Evolutionary conservation across 2,888 invertebrate genomes (phyloP), one percentile per base, ranked within the genome.

Genomic region (Drosophila setosimentum): DNA sequence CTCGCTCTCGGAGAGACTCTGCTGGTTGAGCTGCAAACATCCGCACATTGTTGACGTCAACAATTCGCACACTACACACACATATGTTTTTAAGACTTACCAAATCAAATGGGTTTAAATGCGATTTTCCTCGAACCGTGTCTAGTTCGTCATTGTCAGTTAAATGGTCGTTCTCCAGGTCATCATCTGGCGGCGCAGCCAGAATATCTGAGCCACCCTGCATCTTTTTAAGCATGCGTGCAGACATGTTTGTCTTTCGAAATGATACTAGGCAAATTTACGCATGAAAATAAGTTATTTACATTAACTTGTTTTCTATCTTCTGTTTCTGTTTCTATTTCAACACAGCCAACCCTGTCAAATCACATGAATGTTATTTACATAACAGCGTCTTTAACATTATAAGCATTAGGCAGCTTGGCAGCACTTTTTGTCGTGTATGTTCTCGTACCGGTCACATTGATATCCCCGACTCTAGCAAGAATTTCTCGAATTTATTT

Each of bases 71-170:
- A 30, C 13, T 40, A 16, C 11, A 57, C n/a, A 59, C n/a, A 57
- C 35, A 30, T 35, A 37, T 32, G 37, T 29, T 40, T 45, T 16
- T 8, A 24, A 29, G 51, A 93, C 94, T 93, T 94, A 96, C 96
- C 95, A 96, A 93, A 93, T 96, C 95, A 86, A 96, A 96, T 81
- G 95, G 94, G 93, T 96, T 96, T 66, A 95, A 94, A 88, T 96
- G 94, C 85, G 95, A 95, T 80, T 94, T 94, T 82, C 94, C 94
- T 69, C 94, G 94, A 72, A 94, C 93, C 54, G 94, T 93, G 83
- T 95, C 95, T 83, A 94, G 76, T 45, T 91, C 94, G 64, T 94
- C 95, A 30, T 92, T 91, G 60, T 92, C 94, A 45, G 94, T 94
- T 85, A 95, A 95, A 86, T 94, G 83, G 33, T 92, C 94, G 13